Conservation (phyloP, 1,140 invertebrate species). For the Drosophila navojoa region DNA sequence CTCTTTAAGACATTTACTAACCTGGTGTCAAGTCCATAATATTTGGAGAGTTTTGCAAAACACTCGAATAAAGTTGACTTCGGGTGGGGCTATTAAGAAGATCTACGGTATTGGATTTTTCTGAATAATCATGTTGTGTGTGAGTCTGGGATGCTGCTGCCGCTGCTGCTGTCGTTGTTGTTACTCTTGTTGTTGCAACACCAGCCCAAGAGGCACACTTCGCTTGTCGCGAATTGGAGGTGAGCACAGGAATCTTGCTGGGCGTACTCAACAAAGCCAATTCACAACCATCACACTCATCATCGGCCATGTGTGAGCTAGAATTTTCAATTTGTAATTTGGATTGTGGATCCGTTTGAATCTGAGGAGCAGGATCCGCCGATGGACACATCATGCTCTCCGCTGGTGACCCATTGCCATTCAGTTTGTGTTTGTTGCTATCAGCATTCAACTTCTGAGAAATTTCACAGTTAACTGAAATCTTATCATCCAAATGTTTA, state of each 20-base stretch:
- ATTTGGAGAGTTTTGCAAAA: slow-evolving; percentile 69
- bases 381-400: slow-evolving; percentile 7
- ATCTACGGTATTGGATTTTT: slow-evolving; percentile 22
- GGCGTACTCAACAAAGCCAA: slow-evolving; percentile 22
- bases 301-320: slow-evolving; percentile 23
- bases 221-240: slow-evolving; percentile 78
- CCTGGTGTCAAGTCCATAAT: slow-evolving; percentile 84
- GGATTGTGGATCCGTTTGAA: slow-evolving; percentile 18
- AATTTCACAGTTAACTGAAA: slow-evolving; percentile 45
- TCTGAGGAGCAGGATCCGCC: slow-evolving; percentile 29
- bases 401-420: slow-evolving; percentile 26
- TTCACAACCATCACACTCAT: slow-evolving; percentile 49
- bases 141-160: neutral
- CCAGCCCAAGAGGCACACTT: slow-evolving; percentile 86
- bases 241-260: slow-evolving; percentile 80
- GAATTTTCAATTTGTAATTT: slow-evolving; percentile 26
- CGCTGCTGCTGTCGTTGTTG: slow-evolving; percentile 32
- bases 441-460: neutral
- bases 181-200: slow-evolving; percentile 55
- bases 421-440: slow-evolving; percentile 10
- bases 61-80: slow-evolving; percentile 32
- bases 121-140: slow-evolving; percentile 10
- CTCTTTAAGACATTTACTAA: slow-evolving; percentile 47
- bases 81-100: slow-evolving; percentile 17
- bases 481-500: slow-evolving; percentile 23